Conservation (phyloP, 1,140 invertebrate species). For the Chionoecetes opilio region DNA sequence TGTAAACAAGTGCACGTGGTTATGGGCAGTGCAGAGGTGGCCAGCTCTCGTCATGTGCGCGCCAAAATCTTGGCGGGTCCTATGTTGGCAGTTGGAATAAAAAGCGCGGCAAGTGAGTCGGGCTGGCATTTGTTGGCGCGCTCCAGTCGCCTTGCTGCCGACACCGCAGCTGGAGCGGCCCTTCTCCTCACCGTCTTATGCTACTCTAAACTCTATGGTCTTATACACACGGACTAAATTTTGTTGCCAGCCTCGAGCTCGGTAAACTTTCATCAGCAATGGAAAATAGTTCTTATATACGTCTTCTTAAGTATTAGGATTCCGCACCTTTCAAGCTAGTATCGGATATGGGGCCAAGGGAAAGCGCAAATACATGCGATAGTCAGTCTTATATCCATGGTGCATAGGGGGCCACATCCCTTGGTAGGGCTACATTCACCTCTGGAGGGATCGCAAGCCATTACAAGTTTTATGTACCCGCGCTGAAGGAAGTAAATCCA, state of each 20-base stretch:
- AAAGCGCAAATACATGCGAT: conserved; percentile 77
- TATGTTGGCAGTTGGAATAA: conserved; percentile 81
- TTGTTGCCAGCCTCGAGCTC: conserved; percentile 64
- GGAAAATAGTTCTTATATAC: conserved; percentile 81
- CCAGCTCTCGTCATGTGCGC: conserved; percentile 79
- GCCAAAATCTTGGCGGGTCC: conserved; percentile 81
- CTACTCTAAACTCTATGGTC: conserved; percentile 78
- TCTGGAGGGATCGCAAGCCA: conserved; percentile 78
- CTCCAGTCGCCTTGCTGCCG: conserved; percentile 81
- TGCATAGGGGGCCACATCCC: conserved; percentile 70
- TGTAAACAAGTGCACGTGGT: conserved; percentile 80
- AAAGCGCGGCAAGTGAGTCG: conserved; percentile 81
- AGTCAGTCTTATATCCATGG: conserved; percentile 75
- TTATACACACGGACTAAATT: conserved; percentile 78
- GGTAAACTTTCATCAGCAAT: conserved; percentile 80
- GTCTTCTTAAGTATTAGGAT: conserved; percentile 81
- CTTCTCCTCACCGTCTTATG: conserved; percentile 69
- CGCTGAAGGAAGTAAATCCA: conserved; percentile 80
- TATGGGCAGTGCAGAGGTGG: conserved; percentile 79
- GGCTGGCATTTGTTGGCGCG: conserved; percentile 81
- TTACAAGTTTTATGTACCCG: conserved; percentile 79
- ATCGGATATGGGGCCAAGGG: conserved; percentile 81
- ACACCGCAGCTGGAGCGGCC: conserved; percentile 81
- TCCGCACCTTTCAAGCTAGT: conserved; percentile 79
- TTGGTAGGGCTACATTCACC: conserved; percentile 75